Evolutionary conservation across 2,797 vertebrate genomes (phyloP).

Genomic region (Helostoma temminkii): DNA sequence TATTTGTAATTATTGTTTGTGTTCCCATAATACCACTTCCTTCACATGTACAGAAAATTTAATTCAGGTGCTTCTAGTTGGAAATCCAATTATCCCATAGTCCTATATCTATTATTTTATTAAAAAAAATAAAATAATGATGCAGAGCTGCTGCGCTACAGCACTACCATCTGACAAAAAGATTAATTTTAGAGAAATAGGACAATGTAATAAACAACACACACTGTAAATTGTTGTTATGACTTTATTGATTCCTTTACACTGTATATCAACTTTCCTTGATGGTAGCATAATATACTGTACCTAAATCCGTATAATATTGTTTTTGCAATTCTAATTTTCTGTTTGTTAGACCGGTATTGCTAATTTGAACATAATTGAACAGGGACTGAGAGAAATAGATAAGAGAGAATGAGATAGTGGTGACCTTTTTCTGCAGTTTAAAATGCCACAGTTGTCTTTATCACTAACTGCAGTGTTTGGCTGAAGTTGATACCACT

Average conservation of each 20-base stretch:
- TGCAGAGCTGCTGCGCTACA: background rate
- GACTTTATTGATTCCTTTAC: conserved; percentile 21
- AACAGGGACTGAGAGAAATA: conserved; percentile 44
- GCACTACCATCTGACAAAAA: background rate
- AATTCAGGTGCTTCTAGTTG: background rate
- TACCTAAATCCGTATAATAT: conserved; percentile 56
- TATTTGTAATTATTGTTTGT: conserved; percentile 17
- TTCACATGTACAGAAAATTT: background rate
- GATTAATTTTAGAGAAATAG: too few species aligned
- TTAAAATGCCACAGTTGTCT: conserved; percentile 69
- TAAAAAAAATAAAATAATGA: background rate
- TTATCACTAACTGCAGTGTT: conserved; percentile 54
- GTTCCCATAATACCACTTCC: background rate
- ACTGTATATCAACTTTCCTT: background rate
- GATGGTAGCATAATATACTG: conserved; percentile 36
- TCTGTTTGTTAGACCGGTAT: conserved; percentile 43
- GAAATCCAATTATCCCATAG: conserved; percentile 1
- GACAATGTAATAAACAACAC: too few species aligned
- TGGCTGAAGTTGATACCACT: conserved; percentile 46
- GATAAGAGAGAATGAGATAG: conserved; percentile 36
- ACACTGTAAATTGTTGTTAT: too few species aligned
- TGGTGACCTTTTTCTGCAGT: conserved; percentile 51
- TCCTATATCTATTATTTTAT: background rate
- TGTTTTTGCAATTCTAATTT: conserved; percentile 38
- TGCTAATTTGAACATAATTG: conserved; percentile 55